phyloP scores from a whole-genome alignment of 2,888 invertebrate species.

The Trachelus stipa region DNA sequence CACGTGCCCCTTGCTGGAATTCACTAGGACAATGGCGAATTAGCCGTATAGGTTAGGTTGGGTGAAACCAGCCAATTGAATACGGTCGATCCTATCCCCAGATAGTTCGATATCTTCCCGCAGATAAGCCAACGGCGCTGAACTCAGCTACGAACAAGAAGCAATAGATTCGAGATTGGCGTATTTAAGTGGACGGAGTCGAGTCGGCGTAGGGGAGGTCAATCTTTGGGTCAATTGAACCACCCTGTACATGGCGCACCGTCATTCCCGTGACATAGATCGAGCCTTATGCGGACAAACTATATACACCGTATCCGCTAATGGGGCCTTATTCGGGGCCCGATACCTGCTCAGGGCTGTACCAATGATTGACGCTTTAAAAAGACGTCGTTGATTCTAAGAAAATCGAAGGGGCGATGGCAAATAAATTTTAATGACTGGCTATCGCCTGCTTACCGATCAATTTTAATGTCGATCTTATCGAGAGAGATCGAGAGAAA shows the following conservation, averaged over 20 bases:
- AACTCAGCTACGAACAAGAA: background rate
- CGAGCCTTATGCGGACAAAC: slow-evolving; percentile 1
- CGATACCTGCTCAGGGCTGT: background rate
- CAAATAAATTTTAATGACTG: background rate
- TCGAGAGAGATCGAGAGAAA: background rate
- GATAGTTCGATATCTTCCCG: slow-evolving; percentile 1
- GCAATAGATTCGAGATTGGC: slow-evolving; percentile 9
- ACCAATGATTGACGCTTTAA: background rate
- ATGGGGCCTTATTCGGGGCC: background rate
- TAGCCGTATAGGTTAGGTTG: background rate
- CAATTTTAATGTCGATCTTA: background rate
- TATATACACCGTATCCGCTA: background rate
- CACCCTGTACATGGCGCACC: background rate
- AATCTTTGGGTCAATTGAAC: slow-evolving; percentile 1
- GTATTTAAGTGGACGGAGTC: background rate
- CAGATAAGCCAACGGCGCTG: background rate
- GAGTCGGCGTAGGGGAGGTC: background rate
- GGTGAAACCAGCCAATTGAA: slow-evolving; percentile 1
- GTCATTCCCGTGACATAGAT: slow-evolving; percentile 4
- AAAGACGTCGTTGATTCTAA: background rate
- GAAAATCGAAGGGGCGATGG: background rate
- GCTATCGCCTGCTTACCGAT: background rate
- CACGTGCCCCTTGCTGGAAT: background rate
- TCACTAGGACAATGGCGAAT: slow-evolving; percentile 1
- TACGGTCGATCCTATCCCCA: background rate